These are phyloP conservation scores for Metacarcinus magister DNA, from an alignment of 2,888 invertebrate genomes.

Conservation along the genomic window DNA sequence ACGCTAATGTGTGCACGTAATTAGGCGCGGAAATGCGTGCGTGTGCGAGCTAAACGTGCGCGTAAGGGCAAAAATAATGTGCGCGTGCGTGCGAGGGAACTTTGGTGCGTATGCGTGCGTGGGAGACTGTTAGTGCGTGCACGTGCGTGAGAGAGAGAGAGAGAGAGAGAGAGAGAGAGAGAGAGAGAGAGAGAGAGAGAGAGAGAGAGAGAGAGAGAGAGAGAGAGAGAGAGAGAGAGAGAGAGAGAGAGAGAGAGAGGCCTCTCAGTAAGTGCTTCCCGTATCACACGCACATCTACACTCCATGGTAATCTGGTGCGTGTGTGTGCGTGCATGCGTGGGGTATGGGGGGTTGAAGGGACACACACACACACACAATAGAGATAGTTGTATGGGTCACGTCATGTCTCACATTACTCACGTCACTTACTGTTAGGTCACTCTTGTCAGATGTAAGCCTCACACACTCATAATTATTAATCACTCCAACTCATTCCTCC, in stretches of 20 bases:
- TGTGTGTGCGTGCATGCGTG: neutral
- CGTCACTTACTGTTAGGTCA: neutral
- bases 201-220: conserved; percentile 34
- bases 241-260: neutral
- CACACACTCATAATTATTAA: neutral
- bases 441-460: neutral
- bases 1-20: conserved; percentile 56
- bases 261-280: neutral
- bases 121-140: neutral
- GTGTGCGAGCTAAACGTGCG: conserved; percentile 41
- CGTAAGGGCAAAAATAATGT: neutral
- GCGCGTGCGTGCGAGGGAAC: conserved; percentile 20
- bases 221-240: conserved; percentile 17
- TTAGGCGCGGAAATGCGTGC: conserved; percentile 43
- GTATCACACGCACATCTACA: neutral
- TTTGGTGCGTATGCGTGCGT: conserved; percentile 21
- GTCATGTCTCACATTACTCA: neutral
- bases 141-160: neutral
- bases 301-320: neutral
- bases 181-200: conserved; percentile 48
- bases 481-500: neutral
- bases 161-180: neutral
- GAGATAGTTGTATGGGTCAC: neutral
- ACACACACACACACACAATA: no score
- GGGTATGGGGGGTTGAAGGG: neutral